phyloP scores from a whole-genome alignment of 2,797 vertebrate species.

The Scyliorhinus canicula region DNA sequence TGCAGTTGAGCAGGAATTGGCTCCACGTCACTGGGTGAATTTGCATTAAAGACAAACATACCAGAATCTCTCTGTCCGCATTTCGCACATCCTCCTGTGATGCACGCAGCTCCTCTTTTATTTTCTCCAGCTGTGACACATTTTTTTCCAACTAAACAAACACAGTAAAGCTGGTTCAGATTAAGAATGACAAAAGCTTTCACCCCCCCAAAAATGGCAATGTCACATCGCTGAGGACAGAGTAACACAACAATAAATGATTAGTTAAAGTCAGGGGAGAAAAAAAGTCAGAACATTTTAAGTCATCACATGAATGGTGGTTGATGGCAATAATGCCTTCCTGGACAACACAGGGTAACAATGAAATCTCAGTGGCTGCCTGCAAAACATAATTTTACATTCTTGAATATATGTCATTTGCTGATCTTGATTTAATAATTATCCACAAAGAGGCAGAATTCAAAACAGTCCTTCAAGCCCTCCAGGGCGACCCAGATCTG shows the following conservation, averaged over 20 bases:
- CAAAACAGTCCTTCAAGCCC: background rate
- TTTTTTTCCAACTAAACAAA: conserved; percentile 70
- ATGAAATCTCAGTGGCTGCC: background rate
- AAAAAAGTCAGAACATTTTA: background rate
- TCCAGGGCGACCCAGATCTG: background rate
- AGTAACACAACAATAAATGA: background rate
- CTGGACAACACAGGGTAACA: background rate
- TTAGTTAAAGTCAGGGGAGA: background rate
- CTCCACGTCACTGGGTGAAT: background rate
- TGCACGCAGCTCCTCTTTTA: conserved; percentile 71
- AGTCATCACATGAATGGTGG: background rate
- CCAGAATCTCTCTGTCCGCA: conserved; percentile 83
- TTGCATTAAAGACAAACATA: conserved; percentile 50
- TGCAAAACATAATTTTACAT: background rate
- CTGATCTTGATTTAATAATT: background rate
- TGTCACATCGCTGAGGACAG: background rate
- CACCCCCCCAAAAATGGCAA: background rate
- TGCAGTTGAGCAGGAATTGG: background rate
- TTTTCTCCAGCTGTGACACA: conserved; percentile 59
- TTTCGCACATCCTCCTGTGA: conserved; percentile 77
- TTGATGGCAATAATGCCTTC: background rate
- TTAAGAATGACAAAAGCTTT: background rate
- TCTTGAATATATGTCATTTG: background rate
- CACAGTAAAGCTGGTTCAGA: background rate
- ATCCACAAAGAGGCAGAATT: background rate